phyloP scores from a whole-genome alignment of 2,888 invertebrate genomes.

The Dugesia japonica region DNA sequence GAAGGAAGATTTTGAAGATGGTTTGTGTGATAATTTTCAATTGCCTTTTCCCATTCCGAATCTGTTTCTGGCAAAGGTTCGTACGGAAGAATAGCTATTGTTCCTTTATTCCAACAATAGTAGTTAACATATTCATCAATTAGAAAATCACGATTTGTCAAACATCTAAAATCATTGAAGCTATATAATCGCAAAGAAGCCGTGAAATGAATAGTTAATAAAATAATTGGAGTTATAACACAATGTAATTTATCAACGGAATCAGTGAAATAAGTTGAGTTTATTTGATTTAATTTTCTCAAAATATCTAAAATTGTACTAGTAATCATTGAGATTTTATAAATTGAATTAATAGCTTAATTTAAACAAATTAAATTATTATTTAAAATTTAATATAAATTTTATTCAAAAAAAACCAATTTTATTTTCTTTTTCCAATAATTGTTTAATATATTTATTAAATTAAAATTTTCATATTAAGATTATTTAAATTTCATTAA shows the following conservation, averaged over 20 bases:
- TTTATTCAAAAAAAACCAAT: too few species aligned
- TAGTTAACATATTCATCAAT: not conserved
- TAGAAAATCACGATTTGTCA: not conserved
- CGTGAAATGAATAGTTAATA: not conserved
- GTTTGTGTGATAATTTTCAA: not conserved
- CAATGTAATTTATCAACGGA: not conserved
- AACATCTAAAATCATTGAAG: not conserved
- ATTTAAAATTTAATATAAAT: too few species aligned
- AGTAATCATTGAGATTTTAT: too few species aligned
- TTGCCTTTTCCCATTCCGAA: not conserved
- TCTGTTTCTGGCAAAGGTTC: not conserved
- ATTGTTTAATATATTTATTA: too few species aligned
- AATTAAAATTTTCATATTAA: too few species aligned
- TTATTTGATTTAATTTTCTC: not conserved
- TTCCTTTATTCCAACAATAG: not conserved
- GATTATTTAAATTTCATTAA: too few species aligned
- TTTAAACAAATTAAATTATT: too few species aligned
- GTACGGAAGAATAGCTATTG: not conserved
- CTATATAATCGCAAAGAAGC: not conserved
- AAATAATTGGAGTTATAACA: not conserved
- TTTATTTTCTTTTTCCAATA: too few species aligned
- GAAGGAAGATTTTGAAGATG: not conserved
- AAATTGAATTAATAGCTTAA: too few species aligned
- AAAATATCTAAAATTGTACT: not conserved
- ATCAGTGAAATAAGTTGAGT: not conserved